These are phyloP conservation scores for Lophura nycthemera DNA, from an alignment of 2,113 vertebrate genomes.

Conservation along the genomic window DNA sequence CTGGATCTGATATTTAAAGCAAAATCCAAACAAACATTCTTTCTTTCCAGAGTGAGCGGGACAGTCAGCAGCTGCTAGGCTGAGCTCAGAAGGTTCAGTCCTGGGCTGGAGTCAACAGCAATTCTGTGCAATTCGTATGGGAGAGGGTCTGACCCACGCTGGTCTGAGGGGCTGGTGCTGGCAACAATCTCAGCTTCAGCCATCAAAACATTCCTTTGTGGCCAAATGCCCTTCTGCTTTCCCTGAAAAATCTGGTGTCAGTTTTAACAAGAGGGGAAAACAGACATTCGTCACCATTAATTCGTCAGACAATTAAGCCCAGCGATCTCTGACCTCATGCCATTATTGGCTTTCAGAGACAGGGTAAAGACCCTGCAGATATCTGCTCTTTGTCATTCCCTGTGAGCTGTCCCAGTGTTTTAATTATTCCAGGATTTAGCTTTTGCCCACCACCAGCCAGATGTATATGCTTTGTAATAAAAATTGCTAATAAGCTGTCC, in stretches of 20 bases:
- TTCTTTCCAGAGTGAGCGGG: not conserved
- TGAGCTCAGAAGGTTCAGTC: conserved; percentile 8
- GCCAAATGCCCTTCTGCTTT: conserved; percentile 53
- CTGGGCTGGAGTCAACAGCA: conserved; percentile 11
- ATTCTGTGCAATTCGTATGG: not conserved
- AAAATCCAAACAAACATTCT: not conserved
- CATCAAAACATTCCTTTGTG: conserved; percentile 64
- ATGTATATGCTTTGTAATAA: conserved; percentile 31
- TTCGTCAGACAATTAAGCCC: conserved; percentile 52
- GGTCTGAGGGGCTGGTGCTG: not conserved
- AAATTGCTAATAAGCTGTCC: conserved; percentile 43
- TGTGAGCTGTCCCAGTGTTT: not conserved
- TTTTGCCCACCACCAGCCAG: conserved; percentile 50
- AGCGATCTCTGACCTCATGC: conserved; percentile 58
- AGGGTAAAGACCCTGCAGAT: conserved; percentile 46
- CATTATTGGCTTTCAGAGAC: conserved; percentile 54
- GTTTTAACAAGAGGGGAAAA: conserved; percentile 67
- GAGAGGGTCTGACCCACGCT: not conserved
- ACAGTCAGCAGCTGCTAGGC: rapidly evolving
- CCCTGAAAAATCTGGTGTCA: conserved; percentile 69
- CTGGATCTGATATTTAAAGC: not conserved
- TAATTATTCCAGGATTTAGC: conserved; percentile 56
- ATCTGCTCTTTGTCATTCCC: conserved; percentile 68
- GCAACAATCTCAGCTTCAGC: conserved; percentile 46
- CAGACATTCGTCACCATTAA: conserved; percentile 70